Evolutionary conservation across 2,113 vertebrate species (phyloP), one percentile per base, ranked within the genome.

Genomic region (Larimichthys crocea): DNA sequence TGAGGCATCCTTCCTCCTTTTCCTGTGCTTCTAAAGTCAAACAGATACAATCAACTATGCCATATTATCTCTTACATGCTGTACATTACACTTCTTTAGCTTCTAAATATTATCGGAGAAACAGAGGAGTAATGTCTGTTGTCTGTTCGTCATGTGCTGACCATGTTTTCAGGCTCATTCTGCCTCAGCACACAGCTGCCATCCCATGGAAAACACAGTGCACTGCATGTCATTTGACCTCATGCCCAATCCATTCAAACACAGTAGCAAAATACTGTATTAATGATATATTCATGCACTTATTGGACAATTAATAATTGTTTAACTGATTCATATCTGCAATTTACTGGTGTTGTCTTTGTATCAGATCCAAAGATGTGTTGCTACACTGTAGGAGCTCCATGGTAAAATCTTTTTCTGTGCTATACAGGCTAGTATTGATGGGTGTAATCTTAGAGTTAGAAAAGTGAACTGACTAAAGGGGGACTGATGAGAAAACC

Each of bases 101-200:
- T 3, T 12, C 5, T 26, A 9, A 9, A 19, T 44, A 57, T n/a
- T 19, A 14, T 16, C 24, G 26, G 16, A 50, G 10, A 55, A 68
- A 40, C 15, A 50, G 24, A 24, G 10, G 19, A 69, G 20, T 17
- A 10, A 44, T 0, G 14, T 49, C 48, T 50, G n/a, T 67, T 29
- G 49, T 77, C 19, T 74, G 35, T 49, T 53, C 22, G 48, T 84
- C 57, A 56, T 82, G 40, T 57, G 12, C 22, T 82, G 65, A 52
- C 52, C 48, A 55, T 78, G 57, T 76, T 60, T 20, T 66, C 44
- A 68, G 67, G 9, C 53, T 50, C 12, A 12, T 67, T 74, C 77
- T 88, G 82, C 48, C 49, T 92, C 79, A 80, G 88, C 76, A 46
- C 86, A 90, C 90, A 80, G 88, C 92, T 93, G 92, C 91, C 93